Conservation (phyloP, 2,113 vertebrate genomes). For the Myrmecophaga tridactyla region DNA sequence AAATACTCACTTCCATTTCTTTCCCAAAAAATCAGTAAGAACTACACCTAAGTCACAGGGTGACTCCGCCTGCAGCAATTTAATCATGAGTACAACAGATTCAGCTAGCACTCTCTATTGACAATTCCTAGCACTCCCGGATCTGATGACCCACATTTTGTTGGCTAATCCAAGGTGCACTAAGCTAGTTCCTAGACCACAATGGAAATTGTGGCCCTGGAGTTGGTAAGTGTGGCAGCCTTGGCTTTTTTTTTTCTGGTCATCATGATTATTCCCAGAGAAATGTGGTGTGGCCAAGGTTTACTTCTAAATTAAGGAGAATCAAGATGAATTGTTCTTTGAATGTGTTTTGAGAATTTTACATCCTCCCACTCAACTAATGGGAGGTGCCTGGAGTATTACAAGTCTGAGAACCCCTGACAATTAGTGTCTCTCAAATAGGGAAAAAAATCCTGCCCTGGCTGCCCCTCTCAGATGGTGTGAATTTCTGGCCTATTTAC, state of each 20-base stretch:
- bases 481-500: too few relatives aligned
- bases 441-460: too few relatives aligned
- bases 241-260: not conserved
- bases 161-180: not conserved
- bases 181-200: too few relatives aligned
- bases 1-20: conserved; percentile 2
- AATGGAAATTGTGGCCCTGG: not conserved
- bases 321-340: not conserved
- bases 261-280: not conserved
- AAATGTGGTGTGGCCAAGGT: not conserved
- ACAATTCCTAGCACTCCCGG: not conserved
- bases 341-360: not conserved
- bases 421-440: too few relatives aligned
- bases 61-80: not conserved
- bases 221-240: not conserved
- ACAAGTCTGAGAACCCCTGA: too few relatives aligned
- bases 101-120: not conserved
- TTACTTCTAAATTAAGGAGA: not conserved
- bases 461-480: too few relatives aligned
- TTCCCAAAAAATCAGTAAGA: not conserved
- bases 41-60: not conserved
- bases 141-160: not conserved
- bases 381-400: too few relatives aligned
- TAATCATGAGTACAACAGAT: not conserved
- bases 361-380: too few relatives aligned